Evolutionary conservation across 2,113 vertebrate species (phyloP), one percentile per base, ranked within the genome.

Genomic region (Ardeotis arabs): DNA sequence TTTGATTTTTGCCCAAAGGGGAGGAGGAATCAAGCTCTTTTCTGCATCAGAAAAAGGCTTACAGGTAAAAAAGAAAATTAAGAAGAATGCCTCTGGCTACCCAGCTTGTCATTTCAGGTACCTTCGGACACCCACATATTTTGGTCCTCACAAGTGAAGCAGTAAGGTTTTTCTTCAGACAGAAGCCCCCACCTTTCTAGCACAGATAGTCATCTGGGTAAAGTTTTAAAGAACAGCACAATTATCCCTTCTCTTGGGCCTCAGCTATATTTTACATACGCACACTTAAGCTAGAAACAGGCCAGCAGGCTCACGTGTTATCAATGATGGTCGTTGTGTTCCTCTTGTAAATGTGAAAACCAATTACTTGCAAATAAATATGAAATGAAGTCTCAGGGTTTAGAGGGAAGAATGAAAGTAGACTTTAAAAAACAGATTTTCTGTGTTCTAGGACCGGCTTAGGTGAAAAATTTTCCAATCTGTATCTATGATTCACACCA

Each of bases 1-100:
- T 97, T 97, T 97, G 93, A 95, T 96, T 95, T 97, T 94, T 14
- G 19, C 78, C 85, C 79, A 37, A 50, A 93, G 53, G 60, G 41
- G 21, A 84, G 28, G 39, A 89, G 52, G n/a, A 82, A 79, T 83
- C 19, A 7, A 55, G 12, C 8, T 63, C 37, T 74, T 70, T 49
- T 70, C 47, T 89, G 35, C 21, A 37, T 55, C 58, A 85, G 78
- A 87, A 95, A 78, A 76, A 73, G 6, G 31, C 22, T 92, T 56
- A 44, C 28, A 89, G 59, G 35, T 50, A 60, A 84, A 95, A 96
- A 84, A 82, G 33, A 81, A 70, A 79, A 83, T 82, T 69, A 58
- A 86, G 55, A 58, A 70, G 12, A 20, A 69, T 75, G 69, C 90
- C 49, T 87, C 53, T 88, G 59, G 67, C 75, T 74, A 59, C 20